Percentiles rank a stretch among this genome's conserved stretches.
Evolutionary conservation across 35 echinoderm and acorn worm genomes (phyloP).

Genomic region (Eucidaris tribuloides): DNA sequence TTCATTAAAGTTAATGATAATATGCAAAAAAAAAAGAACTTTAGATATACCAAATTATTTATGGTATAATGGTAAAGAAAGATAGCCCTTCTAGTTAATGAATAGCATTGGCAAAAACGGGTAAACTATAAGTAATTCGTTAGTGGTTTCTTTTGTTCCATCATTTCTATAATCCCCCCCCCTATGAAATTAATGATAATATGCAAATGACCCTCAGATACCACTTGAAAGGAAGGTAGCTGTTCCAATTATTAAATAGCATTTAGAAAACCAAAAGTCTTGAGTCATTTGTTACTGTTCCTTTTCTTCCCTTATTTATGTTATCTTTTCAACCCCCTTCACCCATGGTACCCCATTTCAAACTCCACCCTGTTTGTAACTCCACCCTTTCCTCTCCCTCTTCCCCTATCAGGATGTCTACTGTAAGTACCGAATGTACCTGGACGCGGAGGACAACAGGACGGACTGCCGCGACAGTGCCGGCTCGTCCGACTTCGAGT

Average conservation of each 20-base stretch:
- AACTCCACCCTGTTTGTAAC: neutral
- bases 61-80: too few species aligned
- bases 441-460: constrained; percentile 65
- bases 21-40: too few species aligned
- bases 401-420: constrained; percentile 55
- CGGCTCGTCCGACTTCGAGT: constrained; percentile 64
- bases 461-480: constrained; percentile 55
- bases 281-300: neutral
- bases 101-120: too few species aligned
- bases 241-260: neutral
- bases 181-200: too few species aligned
- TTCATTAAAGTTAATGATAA: too few species aligned
- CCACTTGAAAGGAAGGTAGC: neutral
- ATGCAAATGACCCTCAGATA: too few species aligned
- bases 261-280: neutral
- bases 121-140: too few species aligned
- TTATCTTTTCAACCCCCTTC: neutral
- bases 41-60: too few species aligned
- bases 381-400: neutral
- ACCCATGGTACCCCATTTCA: neutral
- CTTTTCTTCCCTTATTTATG: neutral
- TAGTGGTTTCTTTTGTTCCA: too few species aligned
- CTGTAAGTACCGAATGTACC: constrained; percentile 79
- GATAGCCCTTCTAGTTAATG: too few species aligned
- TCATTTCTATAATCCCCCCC: too few species aligned